These are phyloP conservation scores for Anaspis maculata DNA, from an alignment of 2,888 invertebrate genomes.

Conservation along the genomic window DNA sequence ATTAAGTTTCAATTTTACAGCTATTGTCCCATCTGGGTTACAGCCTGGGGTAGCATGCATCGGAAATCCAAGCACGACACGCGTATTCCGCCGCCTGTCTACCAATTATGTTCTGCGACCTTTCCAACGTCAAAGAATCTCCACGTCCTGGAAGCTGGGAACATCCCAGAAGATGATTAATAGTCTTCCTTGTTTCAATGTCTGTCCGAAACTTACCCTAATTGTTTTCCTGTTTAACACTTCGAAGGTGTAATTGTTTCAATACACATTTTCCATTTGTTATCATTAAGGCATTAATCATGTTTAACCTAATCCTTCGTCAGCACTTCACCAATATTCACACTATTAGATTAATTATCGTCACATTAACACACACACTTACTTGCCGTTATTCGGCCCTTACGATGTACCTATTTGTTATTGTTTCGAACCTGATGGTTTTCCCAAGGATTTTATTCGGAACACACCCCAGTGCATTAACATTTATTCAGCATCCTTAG, in stretches of 20 bases:
- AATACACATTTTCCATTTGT: conserved; percentile 17
- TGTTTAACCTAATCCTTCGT: conserved; percentile 3
- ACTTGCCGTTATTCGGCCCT: too few relatives aligned
- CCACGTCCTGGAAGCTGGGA: conserved; percentile 6
- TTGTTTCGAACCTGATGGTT: too few relatives aligned
- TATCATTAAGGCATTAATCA: conserved; percentile 14
- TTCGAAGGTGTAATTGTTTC: conserved; percentile 16
- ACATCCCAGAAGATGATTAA: conserved; percentile 13
- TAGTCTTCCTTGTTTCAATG: conserved; percentile 13
- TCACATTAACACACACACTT: neutral
- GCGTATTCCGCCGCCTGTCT: conserved; percentile 28
- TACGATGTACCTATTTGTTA: too few relatives aligned
- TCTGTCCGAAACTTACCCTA: conserved; percentile 13
- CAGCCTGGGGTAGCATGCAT: conserved; percentile 40
- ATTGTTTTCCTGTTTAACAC: conserved; percentile 15
- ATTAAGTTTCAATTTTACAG: conserved; percentile 47
- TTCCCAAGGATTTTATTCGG: too few relatives aligned
- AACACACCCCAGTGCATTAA: too few relatives aligned
- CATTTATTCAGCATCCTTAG: too few relatives aligned
- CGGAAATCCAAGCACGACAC: conserved; percentile 37
- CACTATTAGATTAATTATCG: conserved; percentile 5
- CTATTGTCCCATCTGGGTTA: conserved; percentile 45
- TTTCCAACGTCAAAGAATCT: conserved; percentile 14
- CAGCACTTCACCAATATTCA: conserved; percentile 1
- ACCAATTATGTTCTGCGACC: conserved; percentile 23